Evolutionary conservation across 2,113 vertebrate genomes (phyloP), one percentile per base, ranked within the genome.

Genomic region (Archilochus colubris): DNA sequence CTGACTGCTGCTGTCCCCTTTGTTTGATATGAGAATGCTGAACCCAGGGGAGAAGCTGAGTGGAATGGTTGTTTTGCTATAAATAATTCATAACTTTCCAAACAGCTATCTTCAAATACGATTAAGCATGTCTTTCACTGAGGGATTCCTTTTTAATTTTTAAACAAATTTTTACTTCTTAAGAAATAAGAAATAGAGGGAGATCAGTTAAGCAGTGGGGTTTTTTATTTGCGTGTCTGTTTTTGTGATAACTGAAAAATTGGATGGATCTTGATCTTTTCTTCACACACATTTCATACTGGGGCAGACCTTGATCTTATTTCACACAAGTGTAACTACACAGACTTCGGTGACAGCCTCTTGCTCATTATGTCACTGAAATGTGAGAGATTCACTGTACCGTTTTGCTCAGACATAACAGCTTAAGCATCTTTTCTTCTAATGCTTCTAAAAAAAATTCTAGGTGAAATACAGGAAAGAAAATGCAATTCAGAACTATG

Each of bases 351-450:
- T 95, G 94, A 93, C 91, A 95, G 61, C 73, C 54, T 86, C 53
- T 78, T 92, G 72, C 88, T 96, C 94, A 96, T 96, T 94, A 70
- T 94, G 89, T 86, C 91, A 93, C 67, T 68, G 75, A 77, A 93
- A 86, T 78, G 38, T 53, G 67, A 77, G 73, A 70, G 68, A 63
- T 64, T 83, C 80, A 48, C 68, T 91, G 82, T 74, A 88, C 63
- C 82, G 4, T 89, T 95, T 96, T 97, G 94, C 57, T 96, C 64
- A 64, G 59, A 86, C 93, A 93, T 83, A 96, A 83, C 85, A 95
- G 72, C 53, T 81, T 94, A 86, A 93, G 24, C 31, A 95, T 74
- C 30, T 75, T 88, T 91, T 66, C 17, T 91, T 83, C 40, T 91
- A 84, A 82, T 63, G 62, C 18, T 66, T 69, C 38, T 76, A 27